These are phyloP conservation scores for Ahaetulla prasina DNA, from an alignment of 2,113 vertebrate species.

Conservation along the genomic window DNA sequence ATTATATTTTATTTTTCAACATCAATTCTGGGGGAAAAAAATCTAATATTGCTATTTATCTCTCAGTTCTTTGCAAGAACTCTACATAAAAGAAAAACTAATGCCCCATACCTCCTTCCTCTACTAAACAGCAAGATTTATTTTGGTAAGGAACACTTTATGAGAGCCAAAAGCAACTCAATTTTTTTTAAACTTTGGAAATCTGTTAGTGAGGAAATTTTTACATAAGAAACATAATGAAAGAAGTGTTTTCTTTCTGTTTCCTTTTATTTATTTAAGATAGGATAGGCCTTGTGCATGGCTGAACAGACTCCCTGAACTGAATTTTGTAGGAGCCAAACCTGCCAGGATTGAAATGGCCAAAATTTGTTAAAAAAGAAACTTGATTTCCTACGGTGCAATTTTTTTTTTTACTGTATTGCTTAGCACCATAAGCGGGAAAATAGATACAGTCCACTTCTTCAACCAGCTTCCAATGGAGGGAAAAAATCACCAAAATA, in stretches of 20 bases:
- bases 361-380: neutral
- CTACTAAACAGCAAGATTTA: neutral
- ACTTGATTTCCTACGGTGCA: neutral
- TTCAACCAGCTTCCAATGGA: neutral
- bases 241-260: neutral
- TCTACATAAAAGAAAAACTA: neutral
- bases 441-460: neutral
- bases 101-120: neutral
- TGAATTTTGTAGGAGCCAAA: neutral
- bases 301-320: neutral
- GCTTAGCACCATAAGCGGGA: neutral
- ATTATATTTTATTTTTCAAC: neutral
- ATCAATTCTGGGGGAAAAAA: neutral
- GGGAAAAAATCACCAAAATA: neutral
- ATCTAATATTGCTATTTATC: neutral
- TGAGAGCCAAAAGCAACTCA: neutral
- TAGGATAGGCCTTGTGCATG: neutral
- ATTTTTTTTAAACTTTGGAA: neutral
- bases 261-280: neutral
- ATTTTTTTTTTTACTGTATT: neutral
- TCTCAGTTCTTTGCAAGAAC: neutral
- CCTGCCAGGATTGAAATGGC: neutral
- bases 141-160: neutral
- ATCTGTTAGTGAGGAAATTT: neutral
- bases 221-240: neutral